phyloP scores from a whole-genome alignment of 1,140 invertebrate species.

The Bombus consobrinus region DNA sequence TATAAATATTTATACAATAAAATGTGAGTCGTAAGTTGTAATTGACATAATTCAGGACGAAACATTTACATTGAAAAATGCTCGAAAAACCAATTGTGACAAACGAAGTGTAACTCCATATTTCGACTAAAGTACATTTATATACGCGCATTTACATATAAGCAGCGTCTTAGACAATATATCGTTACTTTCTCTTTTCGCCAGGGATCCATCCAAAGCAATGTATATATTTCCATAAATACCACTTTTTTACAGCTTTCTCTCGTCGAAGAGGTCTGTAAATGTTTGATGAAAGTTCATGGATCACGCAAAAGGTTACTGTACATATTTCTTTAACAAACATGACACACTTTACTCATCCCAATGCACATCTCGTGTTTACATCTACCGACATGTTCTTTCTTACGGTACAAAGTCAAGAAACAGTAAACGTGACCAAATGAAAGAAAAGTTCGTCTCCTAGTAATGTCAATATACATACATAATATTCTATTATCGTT shows the following conservation, averaged over 20 bases:
- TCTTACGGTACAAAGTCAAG: background rate
- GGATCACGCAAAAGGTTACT: conserved; percentile 50
- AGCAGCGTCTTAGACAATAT: conserved; percentile 15
- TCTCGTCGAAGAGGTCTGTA: conserved; percentile 19
- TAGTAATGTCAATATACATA: background rate
- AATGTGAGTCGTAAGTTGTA: background rate
- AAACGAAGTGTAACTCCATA: background rate
- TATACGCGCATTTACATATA: background rate
- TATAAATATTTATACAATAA: background rate
- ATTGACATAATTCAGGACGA: background rate
- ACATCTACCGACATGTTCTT: background rate
- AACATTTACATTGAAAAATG: background rate
- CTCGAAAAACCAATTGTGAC: no score
- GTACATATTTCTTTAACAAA: conserved; percentile 41
- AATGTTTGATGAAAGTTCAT: conserved; percentile 43
- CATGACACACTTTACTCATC: conserved; percentile 42
- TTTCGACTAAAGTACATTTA: conserved; percentile 19
- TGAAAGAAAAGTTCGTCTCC: background rate
- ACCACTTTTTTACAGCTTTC: conserved; percentile 50
- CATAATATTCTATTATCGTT: background rate
- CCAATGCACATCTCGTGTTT: conserved; percentile 11
- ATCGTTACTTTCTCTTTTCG: conserved; percentile 37
- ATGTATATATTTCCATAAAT: conserved; percentile 48
- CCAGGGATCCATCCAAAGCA: conserved; percentile 23
- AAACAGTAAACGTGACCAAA: background rate